phyloP scores from a whole-genome alignment of 1,140 invertebrate genomes.

The Brachystomella parvula region DNA sequence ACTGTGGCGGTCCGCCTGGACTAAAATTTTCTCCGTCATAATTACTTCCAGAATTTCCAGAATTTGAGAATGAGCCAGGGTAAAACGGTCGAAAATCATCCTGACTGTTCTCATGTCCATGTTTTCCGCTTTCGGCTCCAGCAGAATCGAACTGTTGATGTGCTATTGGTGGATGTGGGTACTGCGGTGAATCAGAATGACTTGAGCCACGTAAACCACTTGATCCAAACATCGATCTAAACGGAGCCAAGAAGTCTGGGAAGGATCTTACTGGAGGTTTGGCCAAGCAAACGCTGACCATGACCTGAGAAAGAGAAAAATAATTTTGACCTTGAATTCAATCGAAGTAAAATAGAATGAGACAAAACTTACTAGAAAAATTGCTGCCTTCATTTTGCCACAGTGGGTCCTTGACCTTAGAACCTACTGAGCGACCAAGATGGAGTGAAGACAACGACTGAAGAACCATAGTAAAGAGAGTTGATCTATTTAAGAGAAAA shows the following conservation, averaged over 20 bases:
- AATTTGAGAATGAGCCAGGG: background rate
- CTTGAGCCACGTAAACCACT: background rate
- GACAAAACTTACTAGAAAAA: too few species aligned
- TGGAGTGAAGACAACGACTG: too few species aligned
- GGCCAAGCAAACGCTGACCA: background rate
- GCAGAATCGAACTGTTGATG: background rate
- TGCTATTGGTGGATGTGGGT: background rate
- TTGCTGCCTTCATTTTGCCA: too few species aligned
- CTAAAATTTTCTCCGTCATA: too few species aligned
- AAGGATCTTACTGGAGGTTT: slow-evolving; percentile 20
- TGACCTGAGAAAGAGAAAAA: too few species aligned
- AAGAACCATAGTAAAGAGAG: background rate
- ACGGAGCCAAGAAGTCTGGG: slow-evolving; percentile 28
- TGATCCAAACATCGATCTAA: slow-evolving; percentile 24
- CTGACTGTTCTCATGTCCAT: background rate
- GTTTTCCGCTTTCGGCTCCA: slow-evolving; percentile 3
- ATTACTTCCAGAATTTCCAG: too few species aligned
- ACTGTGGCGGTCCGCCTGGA: too few species aligned
- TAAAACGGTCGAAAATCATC: slow-evolving; percentile 1
- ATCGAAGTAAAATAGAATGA: too few species aligned
- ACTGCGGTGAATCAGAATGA: background rate
- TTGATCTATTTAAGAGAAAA: slow-evolving; percentile 5
- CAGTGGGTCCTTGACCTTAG: too few species aligned
- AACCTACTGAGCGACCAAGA: too few species aligned
- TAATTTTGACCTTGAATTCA: too few species aligned